These are phyloP conservation scores for Campopleginae sp. DNA, from an alignment of 2,888 invertebrate species.

Conservation along the genomic window DNA sequence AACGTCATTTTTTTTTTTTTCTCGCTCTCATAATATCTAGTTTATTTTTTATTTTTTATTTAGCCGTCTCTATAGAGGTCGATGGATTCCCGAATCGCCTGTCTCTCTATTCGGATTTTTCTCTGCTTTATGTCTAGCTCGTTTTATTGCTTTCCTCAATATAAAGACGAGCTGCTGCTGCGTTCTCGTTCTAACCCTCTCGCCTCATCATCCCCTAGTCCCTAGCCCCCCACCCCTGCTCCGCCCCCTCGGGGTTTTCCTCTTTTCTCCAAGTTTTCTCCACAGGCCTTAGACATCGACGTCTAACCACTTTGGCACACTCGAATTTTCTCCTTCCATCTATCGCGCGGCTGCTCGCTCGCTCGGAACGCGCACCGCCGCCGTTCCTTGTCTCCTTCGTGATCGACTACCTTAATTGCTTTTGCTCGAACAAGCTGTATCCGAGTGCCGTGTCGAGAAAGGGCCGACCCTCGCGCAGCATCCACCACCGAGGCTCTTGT, in stretches of 20 bases:
- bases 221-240: no score
- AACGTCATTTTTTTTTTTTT: no score
- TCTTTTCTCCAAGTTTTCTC: conserved; percentile 12
- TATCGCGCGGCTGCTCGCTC: no score
- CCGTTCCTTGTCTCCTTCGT: conserved; percentile 51
- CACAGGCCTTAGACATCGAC: conserved; percentile 30
- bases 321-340: conserved; percentile 10
- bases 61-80: conserved; percentile 6
- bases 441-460: conserved; percentile 36
- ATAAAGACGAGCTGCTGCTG: conserved; percentile 27
- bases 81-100: conserved; percentile 16
- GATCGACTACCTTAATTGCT: conserved; percentile 66
- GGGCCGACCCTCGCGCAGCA: background rate
- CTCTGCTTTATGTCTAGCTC: background rate
- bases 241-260: no score
- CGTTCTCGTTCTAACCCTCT: conserved; percentile 18
- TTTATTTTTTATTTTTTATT: no score
- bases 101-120: background rate
- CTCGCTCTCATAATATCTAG: background rate
- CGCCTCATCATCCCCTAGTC: background rate
- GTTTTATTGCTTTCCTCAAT: conserved; percentile 15
- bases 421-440: conserved; percentile 57
- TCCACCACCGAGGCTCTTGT: background rate
- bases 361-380: no score
- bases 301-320: conserved; percentile 6